phyloP scores from a whole-genome alignment of 2,797 vertebrate genomes.

The Phataginus tetradactyla region DNA sequence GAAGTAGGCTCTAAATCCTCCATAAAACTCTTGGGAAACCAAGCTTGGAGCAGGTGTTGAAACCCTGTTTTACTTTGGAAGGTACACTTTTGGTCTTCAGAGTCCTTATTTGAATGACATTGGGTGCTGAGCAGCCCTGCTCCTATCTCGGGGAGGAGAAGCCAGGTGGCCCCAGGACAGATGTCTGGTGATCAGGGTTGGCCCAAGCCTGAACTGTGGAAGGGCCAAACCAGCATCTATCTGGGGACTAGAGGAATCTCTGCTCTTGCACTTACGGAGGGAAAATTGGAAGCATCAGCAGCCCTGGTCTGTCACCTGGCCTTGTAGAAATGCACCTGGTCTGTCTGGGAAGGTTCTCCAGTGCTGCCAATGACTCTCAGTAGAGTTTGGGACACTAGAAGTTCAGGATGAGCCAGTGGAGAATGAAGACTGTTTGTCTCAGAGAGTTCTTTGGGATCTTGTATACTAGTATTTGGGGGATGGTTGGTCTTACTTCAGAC shows the following conservation, averaged over 20 bases:
- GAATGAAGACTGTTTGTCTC: background rate
- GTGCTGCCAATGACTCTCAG: background rate
- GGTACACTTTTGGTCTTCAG: background rate
- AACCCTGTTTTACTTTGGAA: background rate
- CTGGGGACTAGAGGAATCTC: background rate
- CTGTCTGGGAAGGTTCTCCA: background rate
- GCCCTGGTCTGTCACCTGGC: background rate
- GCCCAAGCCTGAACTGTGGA: background rate
- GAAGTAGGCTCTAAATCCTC: background rate
- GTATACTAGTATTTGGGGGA: background rate
- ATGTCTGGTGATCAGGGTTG: background rate
- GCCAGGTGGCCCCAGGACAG: background rate
- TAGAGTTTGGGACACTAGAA: background rate
- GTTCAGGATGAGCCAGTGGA: background rate
- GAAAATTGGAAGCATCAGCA: background rate
- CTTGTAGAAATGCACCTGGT: background rate
- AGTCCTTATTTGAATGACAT: background rate
- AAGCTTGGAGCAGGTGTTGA: background rate
- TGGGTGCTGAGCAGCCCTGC: background rate
- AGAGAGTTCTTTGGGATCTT: background rate
- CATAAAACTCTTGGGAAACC: background rate
- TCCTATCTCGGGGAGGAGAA: background rate
- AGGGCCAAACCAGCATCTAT: background rate
- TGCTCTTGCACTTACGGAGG: background rate
- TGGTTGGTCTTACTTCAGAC: background rate